A percentile compares a stretch with the other conserved stretches of the same genome.
phyloP scores from a whole-genome alignment of 35 echinoderm and acorn worm species.

The Ptychodera flava region DNA sequence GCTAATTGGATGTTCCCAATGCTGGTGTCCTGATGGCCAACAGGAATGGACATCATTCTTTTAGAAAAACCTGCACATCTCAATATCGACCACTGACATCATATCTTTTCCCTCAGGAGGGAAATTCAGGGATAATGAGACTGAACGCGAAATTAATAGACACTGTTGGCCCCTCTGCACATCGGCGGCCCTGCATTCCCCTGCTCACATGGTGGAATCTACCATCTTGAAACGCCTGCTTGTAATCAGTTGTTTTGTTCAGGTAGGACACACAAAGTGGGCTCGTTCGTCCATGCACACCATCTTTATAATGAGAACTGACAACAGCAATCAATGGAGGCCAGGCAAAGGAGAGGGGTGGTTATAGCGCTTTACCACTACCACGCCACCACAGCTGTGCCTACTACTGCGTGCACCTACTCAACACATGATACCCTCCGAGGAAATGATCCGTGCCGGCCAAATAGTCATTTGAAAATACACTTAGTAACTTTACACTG shows the following conservation, averaged over 20 bases:
- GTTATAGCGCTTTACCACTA: too few relatives aligned
- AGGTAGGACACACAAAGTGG: neutral
- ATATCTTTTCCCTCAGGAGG: too few relatives aligned
- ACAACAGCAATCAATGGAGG: neutral
- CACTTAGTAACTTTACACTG: neutral
- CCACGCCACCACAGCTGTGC: neutral
- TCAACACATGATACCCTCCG: neutral
- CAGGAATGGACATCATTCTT: too few relatives aligned
- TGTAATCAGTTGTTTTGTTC: constrained; percentile 1
- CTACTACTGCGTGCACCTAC: neutral
- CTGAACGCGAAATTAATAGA: too few relatives aligned
- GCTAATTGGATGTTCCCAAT: too few relatives aligned
- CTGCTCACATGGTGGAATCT: neutral
- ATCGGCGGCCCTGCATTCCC: neutral
- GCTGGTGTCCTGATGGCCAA: too few relatives aligned
- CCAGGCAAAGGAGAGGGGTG: neutral
- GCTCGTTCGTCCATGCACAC: neutral
- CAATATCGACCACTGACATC: too few relatives aligned
- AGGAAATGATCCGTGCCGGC: neutral
- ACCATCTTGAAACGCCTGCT: neutral
- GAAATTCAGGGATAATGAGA: too few relatives aligned
- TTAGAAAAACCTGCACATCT: too few relatives aligned
- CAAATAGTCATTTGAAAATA: neutral
- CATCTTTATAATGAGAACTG: neutral
- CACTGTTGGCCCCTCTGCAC: too few relatives aligned